A percentile compares a stretch with the other conserved stretches of the same genome.
Evolutionary conservation across 2,113 vertebrate genomes (phyloP).

Genomic region (Scartelaos histophorus): DNA sequence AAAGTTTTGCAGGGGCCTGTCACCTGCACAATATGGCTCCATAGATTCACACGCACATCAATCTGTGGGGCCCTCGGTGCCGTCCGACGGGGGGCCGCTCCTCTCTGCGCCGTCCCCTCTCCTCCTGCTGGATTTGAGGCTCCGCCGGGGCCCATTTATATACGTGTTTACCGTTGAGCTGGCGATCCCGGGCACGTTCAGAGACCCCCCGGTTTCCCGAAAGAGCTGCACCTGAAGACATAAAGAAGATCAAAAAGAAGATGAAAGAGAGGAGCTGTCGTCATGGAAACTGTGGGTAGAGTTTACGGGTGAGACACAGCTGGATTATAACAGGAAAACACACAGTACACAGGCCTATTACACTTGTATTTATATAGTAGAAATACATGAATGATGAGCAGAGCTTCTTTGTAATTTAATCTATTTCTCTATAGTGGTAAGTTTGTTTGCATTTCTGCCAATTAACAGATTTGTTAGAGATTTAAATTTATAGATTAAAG

Average conservation of each 20-base stretch:
- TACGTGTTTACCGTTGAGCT: constrained; percentile 24
- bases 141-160: constrained; percentile 28
- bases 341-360: background rate
- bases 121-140: constrained; percentile 38
- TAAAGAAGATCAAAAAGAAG: background rate
- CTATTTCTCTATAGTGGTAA: background rate
- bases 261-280: background rate
- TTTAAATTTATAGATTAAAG: too few species aligned
- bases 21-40: constrained; percentile 32
- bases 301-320: background rate
- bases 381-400: background rate
- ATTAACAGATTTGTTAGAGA: background rate
- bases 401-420: background rate
- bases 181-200: constrained; percentile 2
- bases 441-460: background rate
- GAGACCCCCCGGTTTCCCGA: background rate
- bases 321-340: background rate
- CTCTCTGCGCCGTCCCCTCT: constrained; percentile 20
- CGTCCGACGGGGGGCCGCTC: constrained; percentile 52
- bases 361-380: background rate
- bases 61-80: constrained; percentile 49
- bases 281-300: background rate
- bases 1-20: background rate
- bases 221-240: constrained; percentile 33
- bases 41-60: constrained; percentile 64